These are phyloP conservation scores for Ophion ventricosus DNA, from an alignment of 2,888 invertebrate species.

Conservation along the genomic window DNA sequence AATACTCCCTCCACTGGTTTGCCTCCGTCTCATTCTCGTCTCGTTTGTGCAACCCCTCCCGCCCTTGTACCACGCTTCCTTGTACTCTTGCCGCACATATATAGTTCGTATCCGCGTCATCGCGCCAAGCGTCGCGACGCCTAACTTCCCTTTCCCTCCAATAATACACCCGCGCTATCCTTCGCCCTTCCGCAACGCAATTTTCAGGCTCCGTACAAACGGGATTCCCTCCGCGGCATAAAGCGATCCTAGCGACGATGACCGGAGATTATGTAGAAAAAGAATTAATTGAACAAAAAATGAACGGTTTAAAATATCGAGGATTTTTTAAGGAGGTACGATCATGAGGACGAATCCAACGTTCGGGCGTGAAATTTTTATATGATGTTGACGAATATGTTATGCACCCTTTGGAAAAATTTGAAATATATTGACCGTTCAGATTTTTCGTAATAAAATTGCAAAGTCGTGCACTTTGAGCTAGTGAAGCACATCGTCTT, in stretches of 20 bases:
- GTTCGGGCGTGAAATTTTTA: no score
- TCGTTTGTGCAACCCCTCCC: slow-evolving; percentile 49
- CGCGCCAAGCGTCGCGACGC: slow-evolving; percentile 64
- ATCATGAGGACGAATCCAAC: no score
- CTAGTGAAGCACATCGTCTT: no score
- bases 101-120: slow-evolving; percentile 61
- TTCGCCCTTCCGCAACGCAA: slow-evolving; percentile 53
- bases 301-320: no score
- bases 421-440: no score
- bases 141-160: slow-evolving; percentile 63
- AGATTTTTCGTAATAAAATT: no score
- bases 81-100: slow-evolving; percentile 58
- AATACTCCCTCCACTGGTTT: slow-evolving; percentile 44
- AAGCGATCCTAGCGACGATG: background rate
- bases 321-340: no score
- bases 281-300: no score
- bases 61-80: slow-evolving; percentile 2
- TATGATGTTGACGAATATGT: no score
- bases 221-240: background rate
- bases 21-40: slow-evolving; percentile 45
- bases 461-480: no score
- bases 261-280: no score
- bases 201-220: slow-evolving; percentile 23
- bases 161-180: slow-evolving; percentile 66
- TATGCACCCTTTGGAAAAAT: no score